Base-by-base conservation (phyloP, 2,113 vertebrate species). In the Pseudopodoces humilis region DNA sequence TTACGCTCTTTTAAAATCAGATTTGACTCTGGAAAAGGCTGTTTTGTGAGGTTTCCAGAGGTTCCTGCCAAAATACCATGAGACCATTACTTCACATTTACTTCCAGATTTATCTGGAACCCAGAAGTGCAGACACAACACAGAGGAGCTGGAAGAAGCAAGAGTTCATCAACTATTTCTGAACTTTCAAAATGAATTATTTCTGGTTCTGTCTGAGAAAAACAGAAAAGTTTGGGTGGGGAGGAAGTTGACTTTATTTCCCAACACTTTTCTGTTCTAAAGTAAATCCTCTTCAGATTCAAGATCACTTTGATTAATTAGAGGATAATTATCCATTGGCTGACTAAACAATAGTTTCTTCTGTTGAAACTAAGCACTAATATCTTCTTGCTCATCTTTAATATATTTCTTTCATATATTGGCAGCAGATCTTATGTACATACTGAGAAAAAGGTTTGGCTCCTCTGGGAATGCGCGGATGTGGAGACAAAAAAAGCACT, bases 91-190 rank as follows among this genome's bases (percentile, higher is more conserved):
- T 97, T 95, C 71, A 86, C 79, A 95, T 96, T 94, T 95, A 46
- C 82, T 97, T 95, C 88, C 74, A 96, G 91, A 92, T 92, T 91
- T 90, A 86, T 97, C 93, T 96, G 95, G 93, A 97, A 94, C 58
- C 49, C 67, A 90, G 79, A 94, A 96, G 33, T 49, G 43, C 63
- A 97, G 90, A 94, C 84, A 87, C 47, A 91, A 92, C 79, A 94
- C 44, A 91, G 59, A 88, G 83, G 15, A 96, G 41, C 65, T 94
- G 92, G 88, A 96, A 94, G 91, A 84, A 94, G 83, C 72, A 90
- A 86, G 91, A 90, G 86, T 97, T 94, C 93, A 92, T 84, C 84
- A 80, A 88, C 76, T 58, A 27, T 71, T 95, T 91, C 78, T 86
- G 84, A 94, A 94, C 86, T 87, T 92, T 91, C 23, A 83, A 90